These are phyloP conservation scores for Chelon labrosus DNA, from an alignment of 2,797 vertebrate species.

Conservation along the genomic window DNA sequence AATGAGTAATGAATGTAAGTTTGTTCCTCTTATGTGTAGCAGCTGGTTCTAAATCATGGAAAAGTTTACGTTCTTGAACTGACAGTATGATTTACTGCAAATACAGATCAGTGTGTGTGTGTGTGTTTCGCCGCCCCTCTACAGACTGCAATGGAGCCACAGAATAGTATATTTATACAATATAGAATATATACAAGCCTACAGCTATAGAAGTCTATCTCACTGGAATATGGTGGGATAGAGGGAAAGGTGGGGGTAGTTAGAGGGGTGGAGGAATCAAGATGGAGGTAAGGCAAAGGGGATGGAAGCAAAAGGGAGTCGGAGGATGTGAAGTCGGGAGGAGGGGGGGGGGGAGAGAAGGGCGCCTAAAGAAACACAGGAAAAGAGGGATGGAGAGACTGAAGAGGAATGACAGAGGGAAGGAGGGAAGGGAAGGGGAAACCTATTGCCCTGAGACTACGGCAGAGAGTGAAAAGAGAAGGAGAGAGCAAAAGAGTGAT, in stretches of 20 bases:
- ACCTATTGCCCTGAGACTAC: constrained; percentile 74
- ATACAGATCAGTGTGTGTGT: background rate
- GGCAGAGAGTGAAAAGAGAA: constrained; percentile 58
- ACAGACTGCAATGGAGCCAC: constrained; percentile 58
- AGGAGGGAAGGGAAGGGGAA: constrained; percentile 44
- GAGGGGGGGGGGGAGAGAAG: constrained; percentile 45
- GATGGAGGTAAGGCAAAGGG: constrained; percentile 65
- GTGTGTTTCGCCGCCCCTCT: constrained; percentile 4
- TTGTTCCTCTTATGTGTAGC: background rate
- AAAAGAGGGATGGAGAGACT: constrained; percentile 61
- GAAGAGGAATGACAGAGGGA: constrained; percentile 56
- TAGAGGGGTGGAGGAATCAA: constrained; percentile 63
- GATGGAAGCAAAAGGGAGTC: constrained; percentile 53
- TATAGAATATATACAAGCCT: constrained; percentile 50
- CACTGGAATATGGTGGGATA: constrained; percentile 49
- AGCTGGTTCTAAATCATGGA: background rate
- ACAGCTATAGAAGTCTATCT: constrained; percentile 61
- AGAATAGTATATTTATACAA: constrained; percentile 11
- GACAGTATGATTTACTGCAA: background rate
- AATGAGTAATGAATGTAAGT: too few relatives aligned
- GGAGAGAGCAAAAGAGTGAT: constrained; percentile 77
- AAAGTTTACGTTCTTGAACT: background rate
- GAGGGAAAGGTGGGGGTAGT: constrained; percentile 45
- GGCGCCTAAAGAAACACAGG: constrained; percentile 63
- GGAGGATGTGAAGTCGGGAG: constrained; percentile 62